Evolutionary conservation across 2,888 invertebrate species (phyloP), one percentile per base, ranked within the genome.

Genomic region (Neelides folsomi): DNA sequence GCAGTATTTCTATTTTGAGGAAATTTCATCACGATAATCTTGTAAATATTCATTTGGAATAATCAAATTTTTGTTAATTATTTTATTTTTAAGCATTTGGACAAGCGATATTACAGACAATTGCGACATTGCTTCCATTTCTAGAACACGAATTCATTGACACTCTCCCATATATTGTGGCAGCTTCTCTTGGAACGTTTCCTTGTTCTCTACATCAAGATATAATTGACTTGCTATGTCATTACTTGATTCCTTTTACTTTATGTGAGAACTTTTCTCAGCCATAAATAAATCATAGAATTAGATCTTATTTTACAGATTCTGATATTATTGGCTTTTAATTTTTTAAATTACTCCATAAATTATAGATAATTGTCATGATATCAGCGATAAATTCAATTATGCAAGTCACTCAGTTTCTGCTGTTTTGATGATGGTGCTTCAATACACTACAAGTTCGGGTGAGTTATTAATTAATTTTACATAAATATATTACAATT

Each of bases 121-220:
- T 97, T 59, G 89, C 92, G 59, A 94, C 94, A 69, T 77, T 98
- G 63, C 78, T 97, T 58, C 93, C 97, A 10, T 98, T 98, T 73
- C 75, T 98, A 67, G 95, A 97, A 70, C 86, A 90, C 69, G 95
- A 97, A 69, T 77, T 89, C 68, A 86, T 98, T 64, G 95, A 97
- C 74, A 88, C 89, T 67, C 76, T 98, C 66, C 93, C 97, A 18
- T 93, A 93, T 71, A 75, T 93, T 65, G 85, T 92, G 45, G 94
- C 97, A 47, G 89, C 90, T 65, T 85, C 92, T 62, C 84, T 98
- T 67, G 87, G 92, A 50, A 86, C 89, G 45, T 80, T 98, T 68
- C 97, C 97, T 1, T 77, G 79, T 46, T 79, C 83, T 49, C 74
- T 97, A 50, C 94, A 97, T 70, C 92, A 90, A 73, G 92, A 94